A percentile compares a stretch with the other conserved stretches of the same genome.
Evolutionary conservation across 2,888 invertebrate genomes (phyloP).

Genomic region (Diarsia rubi): DNA sequence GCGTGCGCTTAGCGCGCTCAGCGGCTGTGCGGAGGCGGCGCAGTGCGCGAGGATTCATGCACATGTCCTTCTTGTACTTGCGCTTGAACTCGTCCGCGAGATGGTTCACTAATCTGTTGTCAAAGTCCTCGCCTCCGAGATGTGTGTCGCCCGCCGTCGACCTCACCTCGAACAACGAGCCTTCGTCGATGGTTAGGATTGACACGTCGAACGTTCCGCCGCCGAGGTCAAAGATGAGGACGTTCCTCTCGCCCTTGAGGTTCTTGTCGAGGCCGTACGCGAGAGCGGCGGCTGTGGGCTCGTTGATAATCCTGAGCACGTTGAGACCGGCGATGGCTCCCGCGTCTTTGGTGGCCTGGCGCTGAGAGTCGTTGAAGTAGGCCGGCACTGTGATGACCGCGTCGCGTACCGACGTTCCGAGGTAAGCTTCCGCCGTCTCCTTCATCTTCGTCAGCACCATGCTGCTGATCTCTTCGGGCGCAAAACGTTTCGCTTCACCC

Average conservation of each 20-base stretch:
- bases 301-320: slow-evolving; percentile 97
- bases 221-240: slow-evolving; percentile 93
- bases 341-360: slow-evolving; percentile 96
- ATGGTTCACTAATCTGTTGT: slow-evolving; percentile 92
- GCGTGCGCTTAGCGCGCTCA: slow-evolving; percentile 94
- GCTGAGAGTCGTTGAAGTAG: slow-evolving; percentile 94
- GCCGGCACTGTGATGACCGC: slow-evolving; percentile 96
- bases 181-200: slow-evolving; percentile 96
- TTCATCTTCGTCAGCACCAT: slow-evolving; percentile 96
- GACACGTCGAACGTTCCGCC: slow-evolving; percentile 98
- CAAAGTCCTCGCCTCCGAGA: slow-evolving; percentile 94
- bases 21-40: slow-evolving; percentile 94
- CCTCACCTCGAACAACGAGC: slow-evolving; percentile 95
- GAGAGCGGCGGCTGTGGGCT: slow-evolving; percentile 96
- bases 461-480: slow-evolving; percentile 93
- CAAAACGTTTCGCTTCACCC: slow-evolving; percentile 92
- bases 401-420: slow-evolving; percentile 92
- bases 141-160: slow-evolving; percentile 96
- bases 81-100: slow-evolving; percentile 93
- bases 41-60: slow-evolving; percentile 92
- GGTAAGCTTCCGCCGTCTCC: slow-evolving; percentile 94
- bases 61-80: slow-evolving; percentile 93
- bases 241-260: slow-evolving; percentile 93
- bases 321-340: slow-evolving; percentile 96
- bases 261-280: slow-evolving; percentile 96